phyloP scores from a whole-genome alignment of 1,140 invertebrate genomes.

The Reticulitermes speratus region DNA sequence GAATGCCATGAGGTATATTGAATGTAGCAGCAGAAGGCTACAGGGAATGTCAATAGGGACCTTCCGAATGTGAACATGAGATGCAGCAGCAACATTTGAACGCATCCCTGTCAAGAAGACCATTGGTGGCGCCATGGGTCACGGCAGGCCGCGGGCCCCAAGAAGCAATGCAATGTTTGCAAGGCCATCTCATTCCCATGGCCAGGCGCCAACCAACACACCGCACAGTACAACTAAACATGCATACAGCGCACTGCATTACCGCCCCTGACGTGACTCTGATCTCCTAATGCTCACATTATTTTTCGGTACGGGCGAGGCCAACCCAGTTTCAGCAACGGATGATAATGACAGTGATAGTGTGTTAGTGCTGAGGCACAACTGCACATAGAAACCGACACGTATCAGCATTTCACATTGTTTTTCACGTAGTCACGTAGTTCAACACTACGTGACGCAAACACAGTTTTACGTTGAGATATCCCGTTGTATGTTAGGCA shows the following conservation, averaged over 20 bases:
- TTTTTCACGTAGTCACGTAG: too few species aligned
- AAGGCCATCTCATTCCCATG: conserved; percentile 9
- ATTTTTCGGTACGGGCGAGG: background rate
- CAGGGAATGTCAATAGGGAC: too few species aligned
- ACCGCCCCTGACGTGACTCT: background rate
- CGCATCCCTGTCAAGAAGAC: background rate
- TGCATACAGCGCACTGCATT: background rate
- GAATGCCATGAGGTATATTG: too few species aligned
- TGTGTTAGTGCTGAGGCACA: background rate
- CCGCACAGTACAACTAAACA: background rate
- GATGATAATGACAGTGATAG: background rate
- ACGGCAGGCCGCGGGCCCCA: conserved; percentile 3
- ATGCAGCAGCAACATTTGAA: background rate
- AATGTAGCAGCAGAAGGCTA: too few species aligned
- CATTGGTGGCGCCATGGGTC: background rate
- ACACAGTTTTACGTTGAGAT: too few species aligned
- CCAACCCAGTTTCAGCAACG: background rate
- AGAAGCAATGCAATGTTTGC: background rate
- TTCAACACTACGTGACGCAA: too few species aligned
- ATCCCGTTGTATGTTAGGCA: too few species aligned
- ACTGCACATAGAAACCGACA: too few species aligned
- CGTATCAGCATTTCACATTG: too few species aligned
- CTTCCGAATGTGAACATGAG: too few species aligned
- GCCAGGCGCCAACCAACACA: background rate
- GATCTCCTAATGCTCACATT: background rate